phyloP scores from a whole-genome alignment of 1,140 invertebrate species.

The Aphidius ervi region DNA sequence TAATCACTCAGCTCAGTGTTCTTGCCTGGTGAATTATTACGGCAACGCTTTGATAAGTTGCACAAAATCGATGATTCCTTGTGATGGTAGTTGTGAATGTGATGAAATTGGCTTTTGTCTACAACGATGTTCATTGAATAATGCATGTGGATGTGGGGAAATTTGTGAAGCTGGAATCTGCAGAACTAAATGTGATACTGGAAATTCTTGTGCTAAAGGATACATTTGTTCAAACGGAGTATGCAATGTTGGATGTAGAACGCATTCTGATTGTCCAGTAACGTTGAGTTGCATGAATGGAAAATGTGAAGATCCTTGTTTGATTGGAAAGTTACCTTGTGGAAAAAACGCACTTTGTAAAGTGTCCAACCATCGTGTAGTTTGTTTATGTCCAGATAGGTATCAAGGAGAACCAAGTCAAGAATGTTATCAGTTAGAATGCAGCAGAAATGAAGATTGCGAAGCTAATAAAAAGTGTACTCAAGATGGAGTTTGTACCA shows the following conservation, averaged over 20 bases:
- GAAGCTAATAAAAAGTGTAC: slow-evolving; percentile 72
- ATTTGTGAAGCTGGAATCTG: slow-evolving; percentile 62
- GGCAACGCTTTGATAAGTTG: slow-evolving; percentile 78
- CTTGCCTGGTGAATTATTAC: slow-evolving; percentile 73
- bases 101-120: slow-evolving; percentile 75
- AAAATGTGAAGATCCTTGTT: slow-evolving; percentile 75
- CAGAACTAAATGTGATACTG: slow-evolving; percentile 58
- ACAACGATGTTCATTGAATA: slow-evolving; percentile 60
- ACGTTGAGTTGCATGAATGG: slow-evolving; percentile 71
- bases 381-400: slow-evolving; percentile 81
- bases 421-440: slow-evolving; percentile 73
- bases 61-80: slow-evolving; percentile 60
- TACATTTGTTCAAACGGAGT: slow-evolving; percentile 62
- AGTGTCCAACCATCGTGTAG: slow-evolving; percentile 71
- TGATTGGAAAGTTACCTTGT: slow-evolving; percentile 59
- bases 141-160: slow-evolving; percentile 75
- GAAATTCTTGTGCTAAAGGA: slow-evolving; percentile 54
- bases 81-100: slow-evolving; percentile 67
- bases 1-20: slow-evolving; percentile 79
- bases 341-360: slow-evolving; percentile 73
- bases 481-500: slow-evolving; percentile 69
- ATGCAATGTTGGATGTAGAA: slow-evolving; percentile 71
- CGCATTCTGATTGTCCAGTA: slow-evolving; percentile 73
- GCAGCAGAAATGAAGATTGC: slow-evolving; percentile 73
- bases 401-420: slow-evolving; percentile 73